Base-by-base conservation (phyloP, 2,888 invertebrate genomes). In the Orthosia gracilis region DNA sequence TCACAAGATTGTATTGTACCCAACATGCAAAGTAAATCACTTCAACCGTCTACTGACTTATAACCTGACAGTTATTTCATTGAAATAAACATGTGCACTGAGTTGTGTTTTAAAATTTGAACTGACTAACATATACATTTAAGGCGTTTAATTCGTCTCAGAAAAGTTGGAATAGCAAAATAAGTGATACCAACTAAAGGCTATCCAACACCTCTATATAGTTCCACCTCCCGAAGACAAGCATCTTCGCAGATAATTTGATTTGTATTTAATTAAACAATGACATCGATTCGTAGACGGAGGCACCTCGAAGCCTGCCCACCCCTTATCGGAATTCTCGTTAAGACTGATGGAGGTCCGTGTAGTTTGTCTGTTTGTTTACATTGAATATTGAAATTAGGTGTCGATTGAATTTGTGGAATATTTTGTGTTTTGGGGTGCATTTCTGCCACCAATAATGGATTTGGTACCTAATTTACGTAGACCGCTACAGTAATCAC, bases 231-330 rank as follows among this genome's bases (percentile, higher is more conserved):
- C n/a, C 72, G 77, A 92, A 93, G 92, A 91, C 93, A 90, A 87
- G 87, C 88, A 87, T 91, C 92, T 92, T 90, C 89, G 85, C 80
- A 89, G 90, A 93, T 94, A 95, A 95, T 95, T 95, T 94, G 95
- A 94, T 95, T 94, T 91, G 93, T 91, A 94, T 96, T 96, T 95
- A 95, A 96, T 96, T 91, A 92, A 94, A 92, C 87, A 88, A 87
- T 86, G 87, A 88, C 91, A 93, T 95, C 94, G 94, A 94, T 94
- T 90, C 91, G 83, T 85, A 89, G 91, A 91, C 89, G 90, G 85
- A 87, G 89, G 88, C 85, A 81, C 69, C 75, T 78, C 73, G 75
- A 65, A 40, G 49, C 54, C 79, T 70, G 83, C 78, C 78, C 73
- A 74, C 78, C 77, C 81, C 71, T 77, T 81, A 82, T 82, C 71